Conservation (phyloP, 2,797 vertebrate genomes). For the Saguinus oedipus region DNA sequence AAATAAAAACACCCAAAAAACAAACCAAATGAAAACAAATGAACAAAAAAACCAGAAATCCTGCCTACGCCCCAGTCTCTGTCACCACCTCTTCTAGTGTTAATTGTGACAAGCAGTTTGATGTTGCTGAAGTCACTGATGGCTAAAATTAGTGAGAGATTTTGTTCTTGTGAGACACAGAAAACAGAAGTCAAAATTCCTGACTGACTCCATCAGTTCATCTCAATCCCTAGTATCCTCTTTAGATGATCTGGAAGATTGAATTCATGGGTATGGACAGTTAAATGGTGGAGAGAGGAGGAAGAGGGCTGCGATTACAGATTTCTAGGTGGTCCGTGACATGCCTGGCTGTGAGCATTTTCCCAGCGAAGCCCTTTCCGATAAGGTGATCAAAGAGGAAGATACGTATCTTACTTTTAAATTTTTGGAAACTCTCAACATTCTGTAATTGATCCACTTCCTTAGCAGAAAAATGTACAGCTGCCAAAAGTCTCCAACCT, state of each 20-base stretch:
- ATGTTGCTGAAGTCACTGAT: not conserved
- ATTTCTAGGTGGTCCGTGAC: not conserved
- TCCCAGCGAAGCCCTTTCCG: not conserved
- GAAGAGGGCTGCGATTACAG: not conserved
- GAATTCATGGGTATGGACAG: rapidly evolving
- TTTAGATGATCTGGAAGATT: not conserved
- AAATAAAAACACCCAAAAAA: no score
- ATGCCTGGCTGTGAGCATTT: not conserved
- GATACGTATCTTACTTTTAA: not conserved
- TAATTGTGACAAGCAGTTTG: not conserved
- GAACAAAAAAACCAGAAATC: not conserved
- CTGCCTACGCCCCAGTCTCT: no score
- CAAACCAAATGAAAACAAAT: not conserved
- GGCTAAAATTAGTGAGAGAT: not conserved
- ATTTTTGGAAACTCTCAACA: not conserved
- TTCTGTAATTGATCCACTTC: not conserved
- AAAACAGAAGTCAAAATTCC: not conserved
- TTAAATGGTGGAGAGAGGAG: not conserved
- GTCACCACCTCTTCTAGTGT: not conserved
- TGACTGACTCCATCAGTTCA: not conserved
- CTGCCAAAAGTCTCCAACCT: not conserved
- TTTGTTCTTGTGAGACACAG: not conserved
- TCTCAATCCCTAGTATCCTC: not conserved
- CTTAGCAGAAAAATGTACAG: not conserved
- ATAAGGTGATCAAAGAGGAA: not conserved